Evolutionary conservation across 1,140 invertebrate species (phyloP).

Genomic region (Matsumurasca onukii): DNA sequence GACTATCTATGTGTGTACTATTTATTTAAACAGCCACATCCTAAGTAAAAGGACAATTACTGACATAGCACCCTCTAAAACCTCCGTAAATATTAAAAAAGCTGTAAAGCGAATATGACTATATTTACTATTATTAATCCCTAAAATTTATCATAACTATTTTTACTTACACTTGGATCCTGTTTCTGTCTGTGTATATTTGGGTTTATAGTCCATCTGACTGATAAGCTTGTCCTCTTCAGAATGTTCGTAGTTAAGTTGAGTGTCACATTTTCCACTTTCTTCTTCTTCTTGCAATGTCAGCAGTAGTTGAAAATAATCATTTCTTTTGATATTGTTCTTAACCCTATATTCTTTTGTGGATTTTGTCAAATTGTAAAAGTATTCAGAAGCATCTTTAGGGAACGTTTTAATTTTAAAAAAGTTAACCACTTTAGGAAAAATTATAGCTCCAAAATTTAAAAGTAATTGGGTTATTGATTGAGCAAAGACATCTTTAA

Average conservation of each 20-base stretch:
- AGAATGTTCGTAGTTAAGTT: neutral
- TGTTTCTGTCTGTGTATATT: neutral
- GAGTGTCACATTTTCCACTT: neutral
- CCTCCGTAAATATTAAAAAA: too few relatives aligned
- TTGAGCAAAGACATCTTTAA: neutral
- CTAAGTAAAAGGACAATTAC: too few relatives aligned
- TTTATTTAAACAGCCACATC: too few relatives aligned
- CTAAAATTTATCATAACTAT: too few relatives aligned
- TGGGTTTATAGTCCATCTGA: neutral
- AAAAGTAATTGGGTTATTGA: neutral
- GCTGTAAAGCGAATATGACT: too few relatives aligned
- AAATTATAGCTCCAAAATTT: neutral
- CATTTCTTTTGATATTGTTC: slow-evolving; percentile 11
- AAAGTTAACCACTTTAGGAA: neutral
- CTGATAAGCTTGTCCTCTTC: slow-evolving; percentile 4
- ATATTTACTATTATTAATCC: too few relatives aligned
- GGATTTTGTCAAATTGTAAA: neutral
- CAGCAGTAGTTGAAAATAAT: slow-evolving; percentile 17
- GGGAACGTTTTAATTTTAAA: neutral
- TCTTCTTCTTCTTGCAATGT: slow-evolving; percentile 8
- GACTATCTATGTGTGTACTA: too few relatives aligned
- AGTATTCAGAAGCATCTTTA: neutral
- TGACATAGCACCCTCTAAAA: too few relatives aligned
- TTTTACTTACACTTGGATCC: neutral
- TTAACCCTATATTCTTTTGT: neutral